These are phyloP conservation scores for Lonchura striata DNA, from an alignment of 2,113 vertebrate species.

Conservation along the genomic window DNA sequence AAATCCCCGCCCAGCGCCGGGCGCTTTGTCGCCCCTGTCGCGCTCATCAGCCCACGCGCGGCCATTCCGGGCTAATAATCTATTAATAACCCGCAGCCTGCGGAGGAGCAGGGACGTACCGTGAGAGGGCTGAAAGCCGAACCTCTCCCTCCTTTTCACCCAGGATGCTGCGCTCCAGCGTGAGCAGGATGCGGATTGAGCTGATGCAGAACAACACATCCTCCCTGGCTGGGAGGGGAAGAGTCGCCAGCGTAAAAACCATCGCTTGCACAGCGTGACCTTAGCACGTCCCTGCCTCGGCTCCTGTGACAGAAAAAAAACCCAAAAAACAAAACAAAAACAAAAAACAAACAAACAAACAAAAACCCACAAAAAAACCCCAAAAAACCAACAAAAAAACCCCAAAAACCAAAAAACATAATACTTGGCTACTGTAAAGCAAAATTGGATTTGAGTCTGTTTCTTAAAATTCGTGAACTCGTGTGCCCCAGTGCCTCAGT, in stretches of 20 bases:
- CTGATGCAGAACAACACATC: background rate
- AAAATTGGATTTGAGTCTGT: background rate
- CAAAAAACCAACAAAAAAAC: no score
- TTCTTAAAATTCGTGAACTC: fast-evolving
- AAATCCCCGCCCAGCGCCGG: background rate
- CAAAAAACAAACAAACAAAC: background rate
- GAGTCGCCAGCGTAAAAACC: background rate
- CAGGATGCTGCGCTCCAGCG: background rate
- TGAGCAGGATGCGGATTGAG: background rate
- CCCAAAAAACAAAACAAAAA: background rate
- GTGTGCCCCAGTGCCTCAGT: no score
- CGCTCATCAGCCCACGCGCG: background rate
- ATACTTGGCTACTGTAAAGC: background rate
- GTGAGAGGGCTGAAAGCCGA: background rate
- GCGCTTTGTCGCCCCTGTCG: background rate
- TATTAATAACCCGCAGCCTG: background rate
- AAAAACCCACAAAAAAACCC: no score
- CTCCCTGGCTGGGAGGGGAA: background rate
- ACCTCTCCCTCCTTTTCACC: background rate
- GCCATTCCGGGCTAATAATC: background rate
- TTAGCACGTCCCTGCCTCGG: background rate
- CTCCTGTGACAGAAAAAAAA: background rate
- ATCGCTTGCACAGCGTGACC: background rate
- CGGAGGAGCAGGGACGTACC: background rate
- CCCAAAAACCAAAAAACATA: background rate